Evolutionary conservation across 2,888 invertebrate genomes (phyloP).

Genomic region (Caprella mutica): DNA sequence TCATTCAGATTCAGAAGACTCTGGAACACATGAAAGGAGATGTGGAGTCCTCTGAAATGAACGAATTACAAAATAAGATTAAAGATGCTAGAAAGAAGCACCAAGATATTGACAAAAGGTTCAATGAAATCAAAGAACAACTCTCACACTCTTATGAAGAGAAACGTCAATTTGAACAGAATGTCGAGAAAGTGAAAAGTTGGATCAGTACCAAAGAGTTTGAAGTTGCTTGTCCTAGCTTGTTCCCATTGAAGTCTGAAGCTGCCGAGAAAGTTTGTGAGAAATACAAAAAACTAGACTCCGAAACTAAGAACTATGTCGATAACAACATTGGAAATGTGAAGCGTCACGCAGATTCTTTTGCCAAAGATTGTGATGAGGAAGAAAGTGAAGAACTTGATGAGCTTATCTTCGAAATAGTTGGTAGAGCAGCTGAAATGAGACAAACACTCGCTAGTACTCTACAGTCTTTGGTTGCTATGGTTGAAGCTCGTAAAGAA

Average conservation of each 20-base stretch:
- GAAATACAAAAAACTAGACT: slow-evolving; percentile 55
- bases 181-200: slow-evolving; percentile 62
- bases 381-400: slow-evolving; percentile 42
- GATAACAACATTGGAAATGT: slow-evolving; percentile 53
- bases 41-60: slow-evolving; percentile 70
- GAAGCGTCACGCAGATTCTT: slow-evolving; percentile 59
- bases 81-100: slow-evolving; percentile 62
- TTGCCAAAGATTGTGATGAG: slow-evolving; percentile 71
- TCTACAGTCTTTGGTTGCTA: slow-evolving; percentile 56
- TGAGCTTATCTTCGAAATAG: slow-evolving; percentile 46
- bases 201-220: slow-evolving; percentile 69
- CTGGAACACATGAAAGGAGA: slow-evolving; percentile 72
- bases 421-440: slow-evolving; percentile 58
- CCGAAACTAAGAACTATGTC: slow-evolving; percentile 26
- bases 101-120: slow-evolving; percentile 55
- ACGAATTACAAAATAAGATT: slow-evolving; percentile 61
- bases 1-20: slow-evolving; percentile 57
- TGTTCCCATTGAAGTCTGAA: slow-evolving; percentile 59
- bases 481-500: slow-evolving; percentile 62
- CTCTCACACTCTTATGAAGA: slow-evolving; percentile 55
- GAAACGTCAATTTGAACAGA: slow-evolving; percentile 60
- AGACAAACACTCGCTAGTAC: slow-evolving; percentile 62
- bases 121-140: slow-evolving; percentile 61
- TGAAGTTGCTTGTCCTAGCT: slow-evolving; percentile 49
- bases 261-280: slow-evolving; percentile 73